Evolutionary conservation across 2,113 vertebrate species (phyloP), one percentile per base, ranked within the genome.

Genomic region (Tragulus kanchil): DNA sequence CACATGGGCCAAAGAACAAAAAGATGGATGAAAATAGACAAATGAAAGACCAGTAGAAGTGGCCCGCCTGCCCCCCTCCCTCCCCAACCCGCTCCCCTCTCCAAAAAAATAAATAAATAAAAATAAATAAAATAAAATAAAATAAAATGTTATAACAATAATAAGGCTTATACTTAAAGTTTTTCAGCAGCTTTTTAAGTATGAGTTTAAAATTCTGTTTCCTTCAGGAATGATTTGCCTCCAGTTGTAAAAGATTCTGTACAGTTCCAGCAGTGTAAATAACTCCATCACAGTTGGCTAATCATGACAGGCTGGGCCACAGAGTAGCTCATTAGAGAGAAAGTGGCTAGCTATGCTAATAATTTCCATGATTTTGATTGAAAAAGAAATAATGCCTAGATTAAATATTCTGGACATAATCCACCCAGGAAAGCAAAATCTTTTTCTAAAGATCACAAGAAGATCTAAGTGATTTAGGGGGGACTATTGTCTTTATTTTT

Each of bases 341-440:
- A 28, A 96, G 82, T 3, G 77, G 85, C 64, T 82, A 12, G 69
- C 77, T 83, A 56, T 28, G 87, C 85, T 85, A 85, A 90, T 89
- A 52, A 96, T 83, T 89, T 89, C 56, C 85, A 69, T 94, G 77
- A 90, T 77, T 93, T 85, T 65, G 31, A 67, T 23, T 95, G 45
- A 86, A 81, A 86, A 78, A 92, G 79, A 96, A 81, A 96, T 93
- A 28, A 85, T 58, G 81, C 59, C 48, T 82, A 81, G 26, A 88
- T 93, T 86, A 93, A 85, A 94, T 90, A 82, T 96, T 71, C 64
- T 88, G 69, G 28, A 69, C 75, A 86, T 19, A 65, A 85, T 50
- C 15, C 77, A 92, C 48, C 25, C 12, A 25, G 58, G n/a, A 64
- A 90, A 96, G 91, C 79, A 85, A 56, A 82, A 62, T 65, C 45